phyloP scores from a whole-genome alignment of 2,797 vertebrate genomes.

The Schizopygopsis pylzovi region DNA sequence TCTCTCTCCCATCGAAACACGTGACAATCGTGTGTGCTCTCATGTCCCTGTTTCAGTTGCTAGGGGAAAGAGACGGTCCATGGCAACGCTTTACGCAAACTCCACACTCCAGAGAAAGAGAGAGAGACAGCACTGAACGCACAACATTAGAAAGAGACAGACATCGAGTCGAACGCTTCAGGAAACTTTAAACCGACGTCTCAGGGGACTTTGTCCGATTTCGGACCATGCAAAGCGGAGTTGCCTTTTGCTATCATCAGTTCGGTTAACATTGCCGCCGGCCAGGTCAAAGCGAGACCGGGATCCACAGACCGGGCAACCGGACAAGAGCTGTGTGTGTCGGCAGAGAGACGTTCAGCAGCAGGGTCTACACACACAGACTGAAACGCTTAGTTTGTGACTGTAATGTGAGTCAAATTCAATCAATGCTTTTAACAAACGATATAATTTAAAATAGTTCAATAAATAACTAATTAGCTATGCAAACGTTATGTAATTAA shows the following conservation, averaged over 20 bases:
- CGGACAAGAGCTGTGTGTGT: conserved; percentile 41
- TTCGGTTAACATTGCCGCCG: conserved; percentile 65
- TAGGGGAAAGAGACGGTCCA: conserved; percentile 61
- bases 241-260: conserved; percentile 51
- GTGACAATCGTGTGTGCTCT: conserved; percentile 66
- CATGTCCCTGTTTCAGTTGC: conserved; percentile 71
- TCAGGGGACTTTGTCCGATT: conserved; percentile 14
- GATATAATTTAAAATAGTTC: background rate
- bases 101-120: conserved; percentile 54
- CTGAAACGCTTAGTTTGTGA: conserved; percentile 35
- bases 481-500: background rate
- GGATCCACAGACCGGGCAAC: conserved; percentile 34
- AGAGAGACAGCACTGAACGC: conserved; percentile 49
- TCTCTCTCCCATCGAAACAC: conserved; percentile 68
- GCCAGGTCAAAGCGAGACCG: conserved; percentile 65
- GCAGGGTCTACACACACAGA: background rate
- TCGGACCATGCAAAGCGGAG: conserved; percentile 8
- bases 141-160: conserved; percentile 1
- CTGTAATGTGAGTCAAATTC: conserved; percentile 32
- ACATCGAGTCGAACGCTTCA: background rate
- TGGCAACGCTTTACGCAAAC: conserved; percentile 67
- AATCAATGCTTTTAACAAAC: conserved; percentile 8
- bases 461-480: background rate
- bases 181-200: conserved; percentile 33
- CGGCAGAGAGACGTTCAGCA: conserved; percentile 12